phyloP scores from a whole-genome alignment of 2,797 vertebrate species.

The Anomalospiza imberbis region DNA sequence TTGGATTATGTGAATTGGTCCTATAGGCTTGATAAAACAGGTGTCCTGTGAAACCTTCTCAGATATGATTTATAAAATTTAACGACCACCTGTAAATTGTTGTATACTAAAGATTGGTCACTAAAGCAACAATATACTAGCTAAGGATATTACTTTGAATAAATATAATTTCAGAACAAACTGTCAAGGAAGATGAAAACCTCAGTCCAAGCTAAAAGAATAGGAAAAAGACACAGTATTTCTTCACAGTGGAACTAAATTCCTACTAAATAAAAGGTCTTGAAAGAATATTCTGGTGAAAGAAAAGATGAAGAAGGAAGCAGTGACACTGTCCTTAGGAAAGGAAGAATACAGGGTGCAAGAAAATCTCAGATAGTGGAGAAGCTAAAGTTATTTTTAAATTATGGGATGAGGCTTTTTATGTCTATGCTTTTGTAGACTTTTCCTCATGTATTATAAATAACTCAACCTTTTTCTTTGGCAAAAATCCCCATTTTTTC shows the following conservation, averaged over 20 bases:
- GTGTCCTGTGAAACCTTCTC: neutral
- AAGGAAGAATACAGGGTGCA: neutral
- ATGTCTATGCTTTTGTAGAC: neutral
- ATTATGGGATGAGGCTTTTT: neutral
- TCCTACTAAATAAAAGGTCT: neutral
- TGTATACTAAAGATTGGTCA: neutral
- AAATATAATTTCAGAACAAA: neutral
- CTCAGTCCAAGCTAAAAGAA: neutral
- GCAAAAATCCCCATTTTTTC: fast-evolving
- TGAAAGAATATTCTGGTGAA: neutral
- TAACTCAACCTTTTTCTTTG: neutral
- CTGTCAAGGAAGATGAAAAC: neutral
- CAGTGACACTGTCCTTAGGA: neutral
- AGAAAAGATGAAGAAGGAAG: neutral
- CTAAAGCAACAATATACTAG: neutral
- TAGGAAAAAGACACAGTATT: neutral
- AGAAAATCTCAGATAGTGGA: neutral
- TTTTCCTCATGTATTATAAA: neutral
- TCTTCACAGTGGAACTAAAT: neutral
- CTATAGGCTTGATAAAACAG: neutral
- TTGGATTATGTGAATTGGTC: neutral
- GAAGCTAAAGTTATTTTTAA: neutral
- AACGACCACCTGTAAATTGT: neutral
- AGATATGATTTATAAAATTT: neutral
- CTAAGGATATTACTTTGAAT: neutral